A percentile compares a stretch with the other conserved stretches of the same genome.
These are phyloP conservation scores for Drosophila aldrichi DNA, from an alignment of 2,888 invertebrate species.

Conservation along the genomic window DNA sequence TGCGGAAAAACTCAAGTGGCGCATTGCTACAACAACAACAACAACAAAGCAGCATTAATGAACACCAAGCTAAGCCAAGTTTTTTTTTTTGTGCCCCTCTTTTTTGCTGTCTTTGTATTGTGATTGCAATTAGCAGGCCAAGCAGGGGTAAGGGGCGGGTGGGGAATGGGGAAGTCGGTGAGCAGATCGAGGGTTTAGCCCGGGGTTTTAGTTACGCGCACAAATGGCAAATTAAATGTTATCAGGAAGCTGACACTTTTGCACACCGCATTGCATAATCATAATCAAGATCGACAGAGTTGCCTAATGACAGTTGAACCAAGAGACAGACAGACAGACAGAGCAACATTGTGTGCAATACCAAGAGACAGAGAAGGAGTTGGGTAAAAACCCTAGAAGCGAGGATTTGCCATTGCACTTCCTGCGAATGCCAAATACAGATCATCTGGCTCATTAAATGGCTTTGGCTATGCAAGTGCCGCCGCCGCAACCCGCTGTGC, in stretches of 20 bases:
- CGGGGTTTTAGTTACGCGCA: slow-evolving; percentile 13
- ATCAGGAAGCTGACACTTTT: slow-evolving; percentile 74
- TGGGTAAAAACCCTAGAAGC: slow-evolving; percentile 20
- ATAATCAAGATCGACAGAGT: slow-evolving; percentile 49
- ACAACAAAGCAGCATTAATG: slow-evolving; percentile 58
- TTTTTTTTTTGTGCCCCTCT: slow-evolving; percentile 16
- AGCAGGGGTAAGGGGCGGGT: neutral
- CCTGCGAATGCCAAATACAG: slow-evolving; percentile 56
- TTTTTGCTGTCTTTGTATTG: slow-evolving; percentile 28
- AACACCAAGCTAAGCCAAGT: slow-evolving; percentile 49
- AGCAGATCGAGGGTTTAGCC: neutral
- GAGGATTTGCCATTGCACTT: slow-evolving; percentile 54
- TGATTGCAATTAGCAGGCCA: slow-evolving; percentile 71
- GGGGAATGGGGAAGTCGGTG: neutral
- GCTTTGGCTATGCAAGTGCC: slow-evolving; percentile 60
- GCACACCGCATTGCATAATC: slow-evolving; percentile 58
- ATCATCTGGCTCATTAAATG: slow-evolving; percentile 75
- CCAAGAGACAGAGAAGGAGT: neutral
- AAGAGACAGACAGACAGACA: neutral
- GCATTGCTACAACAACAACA: slow-evolving; percentile 51
- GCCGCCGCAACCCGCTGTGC: slow-evolving; percentile 59
- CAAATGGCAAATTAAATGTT: slow-evolving; percentile 79
- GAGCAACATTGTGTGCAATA: neutral
- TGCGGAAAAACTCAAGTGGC: slow-evolving; percentile 78
- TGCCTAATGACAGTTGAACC: slow-evolving; percentile 48